phyloP scores from a whole-genome alignment of 2,888 invertebrate species.

The Polydrusus tereticollis region DNA sequence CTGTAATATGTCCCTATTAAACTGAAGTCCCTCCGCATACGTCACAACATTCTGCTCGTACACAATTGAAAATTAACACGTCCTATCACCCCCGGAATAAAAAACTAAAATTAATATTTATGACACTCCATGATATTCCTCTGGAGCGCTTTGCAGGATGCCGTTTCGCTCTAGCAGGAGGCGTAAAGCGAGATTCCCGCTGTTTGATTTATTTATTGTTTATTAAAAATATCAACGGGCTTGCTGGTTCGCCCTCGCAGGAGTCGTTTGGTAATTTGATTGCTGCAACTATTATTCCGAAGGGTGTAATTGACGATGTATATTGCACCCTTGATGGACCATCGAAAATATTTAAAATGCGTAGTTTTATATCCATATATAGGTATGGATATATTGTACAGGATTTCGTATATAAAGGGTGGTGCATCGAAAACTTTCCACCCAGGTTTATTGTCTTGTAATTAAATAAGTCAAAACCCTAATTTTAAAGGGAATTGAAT shows the following conservation, averaged over 20 bases:
- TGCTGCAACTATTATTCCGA: conserved; percentile 40
- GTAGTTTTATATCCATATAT: neutral
- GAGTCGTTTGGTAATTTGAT: conserved; percentile 48
- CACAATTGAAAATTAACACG: conserved; percentile 61
- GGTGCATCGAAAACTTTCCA: too few species aligned
- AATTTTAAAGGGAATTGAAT: too few species aligned
- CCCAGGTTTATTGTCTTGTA: too few species aligned
- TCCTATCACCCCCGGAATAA: conserved; percentile 55
- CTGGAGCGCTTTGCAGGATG: conserved; percentile 23
- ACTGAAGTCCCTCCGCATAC: conserved; percentile 34
- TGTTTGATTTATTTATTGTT: conserved; percentile 52
- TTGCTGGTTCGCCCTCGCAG: conserved; percentile 53
- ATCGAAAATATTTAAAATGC: neutral
- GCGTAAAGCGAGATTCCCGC: conserved; percentile 46
- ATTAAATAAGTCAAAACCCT: too few species aligned
- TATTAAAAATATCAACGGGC: conserved; percentile 57
- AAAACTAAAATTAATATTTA: conserved; percentile 49
- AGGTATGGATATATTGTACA: too few species aligned
- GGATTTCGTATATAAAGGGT: too few species aligned
- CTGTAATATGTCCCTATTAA: conserved; percentile 51
- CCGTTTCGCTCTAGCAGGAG: conserved; percentile 38
- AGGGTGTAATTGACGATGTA: conserved; percentile 23
- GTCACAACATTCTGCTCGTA: conserved; percentile 55
- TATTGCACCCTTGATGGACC: neutral
- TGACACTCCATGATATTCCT: conserved; percentile 14